Evolutionary conservation across 2,113 vertebrate species (phyloP).

Genomic region (Brienomyrus brachyistius): DNA sequence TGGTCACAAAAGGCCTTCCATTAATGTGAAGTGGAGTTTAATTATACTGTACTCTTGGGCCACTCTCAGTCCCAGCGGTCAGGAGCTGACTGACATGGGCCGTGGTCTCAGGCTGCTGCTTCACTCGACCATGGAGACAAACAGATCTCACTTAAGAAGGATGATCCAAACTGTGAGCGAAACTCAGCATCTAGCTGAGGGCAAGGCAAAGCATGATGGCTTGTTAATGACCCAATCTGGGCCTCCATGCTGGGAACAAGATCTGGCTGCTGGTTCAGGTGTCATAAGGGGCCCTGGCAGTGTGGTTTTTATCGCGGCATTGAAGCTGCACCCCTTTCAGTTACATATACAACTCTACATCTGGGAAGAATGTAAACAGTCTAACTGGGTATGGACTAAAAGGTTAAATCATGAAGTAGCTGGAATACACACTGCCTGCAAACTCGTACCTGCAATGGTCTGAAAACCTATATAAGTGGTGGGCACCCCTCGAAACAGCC

Average conservation of each 20-base stretch:
- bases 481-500: background rate
- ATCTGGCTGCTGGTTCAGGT: background rate
- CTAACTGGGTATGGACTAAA: background rate
- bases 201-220: background rate
- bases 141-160: background rate
- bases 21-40: background rate
- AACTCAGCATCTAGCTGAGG: background rate
- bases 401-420: background rate
- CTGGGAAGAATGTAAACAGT: background rate
- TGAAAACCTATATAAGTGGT: background rate
- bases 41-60: background rate
- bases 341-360: background rate
- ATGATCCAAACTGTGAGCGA: background rate
- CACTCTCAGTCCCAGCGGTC: background rate
- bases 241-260: background rate
- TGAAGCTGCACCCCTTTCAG: background rate
- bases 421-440: background rate
- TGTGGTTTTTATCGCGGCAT: background rate
- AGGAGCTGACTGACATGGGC: background rate
- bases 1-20: slow-evolving; percentile 9
- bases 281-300: background rate
- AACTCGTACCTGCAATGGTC: background rate
- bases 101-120: background rate
- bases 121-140: background rate
- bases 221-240: background rate